Base-by-base conservation (phyloP, 2,888 invertebrate genomes). In the Lithophane leautieri region DNA sequence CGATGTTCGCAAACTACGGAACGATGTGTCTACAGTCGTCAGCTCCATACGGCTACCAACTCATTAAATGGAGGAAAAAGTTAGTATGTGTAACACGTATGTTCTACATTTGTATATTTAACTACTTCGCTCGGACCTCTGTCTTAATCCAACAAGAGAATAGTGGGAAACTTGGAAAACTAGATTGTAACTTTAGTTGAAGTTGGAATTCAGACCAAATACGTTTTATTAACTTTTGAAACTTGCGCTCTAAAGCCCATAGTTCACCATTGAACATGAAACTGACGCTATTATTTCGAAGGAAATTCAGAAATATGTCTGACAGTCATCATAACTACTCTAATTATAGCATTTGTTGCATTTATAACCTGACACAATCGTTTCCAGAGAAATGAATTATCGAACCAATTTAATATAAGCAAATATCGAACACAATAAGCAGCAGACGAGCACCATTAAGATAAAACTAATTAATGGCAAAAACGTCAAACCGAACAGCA, bases 401-500 rank as follows among this genome's bases (percentile, higher is more conserved):
- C 9, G 22, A 25, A 34, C 25, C 42, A 70, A 67, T 22, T 58
- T 76, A 70, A 70, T 42, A 50, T 70, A 52, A 79, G 42, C 50
- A 70, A 70, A 60, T 67, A 70, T 74, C 19, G 12, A 44, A 50
- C 22, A 65, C 52, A 85, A 71, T 78, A 70, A 85, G 70, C 66
- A 84, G 16, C 56, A 82, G 71, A 73, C 34, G 84, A 83, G 76
- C 81, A 85, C 82, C 84, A 88, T 88, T 86, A 85, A 81, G 84
- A 86, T 85, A 85, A 89, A 86, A 90, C 89, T 87, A 90, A 90
- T 92, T 90, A 90, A 88, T 90, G 87, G 82, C 86, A 88, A 90
- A 92, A 91, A 91, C 88, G 89, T 90, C 90, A 89, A 84, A 88
- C 84, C 89, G 87, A 90, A 90, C 90, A 89, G 91, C 86, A 90